Evolutionary conservation across 2,113 vertebrate genomes (phyloP).

Genomic region (Glaucidium brasilianum): DNA sequence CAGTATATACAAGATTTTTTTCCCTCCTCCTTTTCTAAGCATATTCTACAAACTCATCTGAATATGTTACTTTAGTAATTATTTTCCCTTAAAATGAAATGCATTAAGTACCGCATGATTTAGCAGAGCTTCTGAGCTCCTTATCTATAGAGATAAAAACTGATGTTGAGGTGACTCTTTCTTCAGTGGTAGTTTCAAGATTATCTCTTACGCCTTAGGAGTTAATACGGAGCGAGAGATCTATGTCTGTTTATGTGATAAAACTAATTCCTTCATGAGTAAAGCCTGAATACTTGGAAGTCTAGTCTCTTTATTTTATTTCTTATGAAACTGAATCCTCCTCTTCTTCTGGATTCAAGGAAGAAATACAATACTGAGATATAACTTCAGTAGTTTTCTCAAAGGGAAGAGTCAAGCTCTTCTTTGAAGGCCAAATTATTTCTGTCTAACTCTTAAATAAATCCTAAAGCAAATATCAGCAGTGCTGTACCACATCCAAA

Average conservation of each 20-base stretch:
- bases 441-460: constrained; percentile 12
- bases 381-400: not conserved
- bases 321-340: not conserved
- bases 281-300: not conserved
- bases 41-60: not conserved
- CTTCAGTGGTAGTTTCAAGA: not conserved
- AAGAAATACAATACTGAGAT: not conserved
- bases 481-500: not conserved
- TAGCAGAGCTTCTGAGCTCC: not conserved
- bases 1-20: not conserved
- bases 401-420: not conserved
- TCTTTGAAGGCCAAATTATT: constrained; percentile 5
- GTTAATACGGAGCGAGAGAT: constrained; percentile 4
- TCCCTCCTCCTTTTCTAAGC: not conserved
- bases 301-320: constrained; percentile 16
- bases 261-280: constrained; percentile 18
- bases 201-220: not conserved
- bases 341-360: not conserved
- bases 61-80: not conserved
- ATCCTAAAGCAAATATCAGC: constrained; percentile 35
- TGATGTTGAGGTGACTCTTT: not conserved
- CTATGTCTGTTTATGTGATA: not conserved
- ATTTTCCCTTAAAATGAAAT: not conserved
- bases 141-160: not conserved
- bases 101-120: not conserved